Percentiles rank a stretch among this genome's conserved stretches.
phyloP scores from a whole-genome alignment of 1,140 invertebrate genomes.

The Drosophila ironensis region DNA sequence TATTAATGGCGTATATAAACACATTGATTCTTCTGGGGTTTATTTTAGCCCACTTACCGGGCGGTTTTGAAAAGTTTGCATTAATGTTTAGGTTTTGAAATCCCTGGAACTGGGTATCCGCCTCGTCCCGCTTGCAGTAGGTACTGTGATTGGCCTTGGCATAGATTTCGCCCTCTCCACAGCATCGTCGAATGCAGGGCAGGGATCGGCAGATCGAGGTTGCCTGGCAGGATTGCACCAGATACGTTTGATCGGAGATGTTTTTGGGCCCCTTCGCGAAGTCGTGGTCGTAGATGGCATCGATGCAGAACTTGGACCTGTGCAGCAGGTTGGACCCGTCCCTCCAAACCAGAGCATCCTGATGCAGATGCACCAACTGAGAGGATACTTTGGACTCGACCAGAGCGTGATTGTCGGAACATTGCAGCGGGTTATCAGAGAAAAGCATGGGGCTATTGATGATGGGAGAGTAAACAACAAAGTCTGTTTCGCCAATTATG shows the following conservation, averaged over 20 bases:
- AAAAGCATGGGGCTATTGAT: constrained; percentile 29
- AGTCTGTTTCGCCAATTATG: constrained; percentile 24
- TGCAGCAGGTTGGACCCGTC: constrained; percentile 4
- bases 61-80: constrained; percentile 22
- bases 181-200: constrained; percentile 18
- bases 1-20: background rate
- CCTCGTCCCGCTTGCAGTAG: constrained; percentile 19
- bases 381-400: constrained; percentile 15
- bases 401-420: constrained; percentile 5
- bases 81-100: constrained; percentile 29
- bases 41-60: constrained; percentile 5
- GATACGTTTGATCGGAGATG: background rate
- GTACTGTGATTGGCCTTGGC: constrained; percentile 21
- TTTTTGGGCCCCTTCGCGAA: background rate
- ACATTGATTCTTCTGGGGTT: background rate
- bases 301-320: constrained; percentile 8
- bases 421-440: constrained; percentile 16
- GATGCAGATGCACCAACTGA: background rate
- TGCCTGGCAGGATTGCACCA: constrained; percentile 8
- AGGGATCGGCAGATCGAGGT: constrained; percentile 6
- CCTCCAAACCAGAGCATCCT: constrained; percentile 11
- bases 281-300: constrained; percentile 6
- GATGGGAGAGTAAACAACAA: constrained; percentile 32
- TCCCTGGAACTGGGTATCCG: constrained; percentile 9
- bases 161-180: constrained; percentile 28